Evolutionary conservation across 2,113 vertebrate species (phyloP).

Genomic region (Acrocephalus arundinaceus): DNA sequence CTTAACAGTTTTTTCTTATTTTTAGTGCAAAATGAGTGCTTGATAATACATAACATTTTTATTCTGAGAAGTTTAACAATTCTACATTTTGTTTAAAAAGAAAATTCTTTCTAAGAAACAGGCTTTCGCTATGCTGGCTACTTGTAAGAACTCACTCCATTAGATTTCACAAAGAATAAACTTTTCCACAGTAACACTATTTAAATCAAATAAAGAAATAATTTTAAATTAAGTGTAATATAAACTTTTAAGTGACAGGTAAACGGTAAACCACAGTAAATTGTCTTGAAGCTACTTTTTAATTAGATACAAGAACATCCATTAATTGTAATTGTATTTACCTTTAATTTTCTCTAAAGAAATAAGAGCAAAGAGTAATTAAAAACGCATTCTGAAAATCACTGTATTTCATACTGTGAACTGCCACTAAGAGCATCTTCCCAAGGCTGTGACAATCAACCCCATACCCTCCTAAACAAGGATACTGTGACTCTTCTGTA

Average conservation of each 20-base stretch:
- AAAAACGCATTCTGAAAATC: not conserved
- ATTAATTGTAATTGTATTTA: not conserved
- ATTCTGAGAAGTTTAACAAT: not conserved
- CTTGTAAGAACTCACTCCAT: not conserved
- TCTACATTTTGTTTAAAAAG: not conserved
- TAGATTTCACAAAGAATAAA: not conserved
- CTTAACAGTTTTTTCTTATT: not conserved
- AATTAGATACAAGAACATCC: not conserved
- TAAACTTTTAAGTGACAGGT: not conserved
- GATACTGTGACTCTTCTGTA: not conserved
- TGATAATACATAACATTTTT: not conserved
- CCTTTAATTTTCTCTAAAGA: not conserved
- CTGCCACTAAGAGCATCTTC: not conserved
- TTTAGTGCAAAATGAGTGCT: not conserved
- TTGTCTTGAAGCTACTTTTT: not conserved
- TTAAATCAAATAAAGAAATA: not conserved
- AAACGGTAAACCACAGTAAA: not conserved
- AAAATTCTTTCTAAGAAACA: not conserved
- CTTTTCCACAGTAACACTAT: not conserved
- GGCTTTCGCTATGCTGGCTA: not conserved
- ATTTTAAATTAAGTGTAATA: not conserved
- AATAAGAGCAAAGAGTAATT: not conserved
- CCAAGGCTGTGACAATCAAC: not conserved
- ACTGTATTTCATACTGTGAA: not conserved
- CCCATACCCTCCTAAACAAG: not conserved